Conservation (phyloP, 35 echinoderm and acorn worm species). For the Heliocidaris erythrogramma region DNA sequence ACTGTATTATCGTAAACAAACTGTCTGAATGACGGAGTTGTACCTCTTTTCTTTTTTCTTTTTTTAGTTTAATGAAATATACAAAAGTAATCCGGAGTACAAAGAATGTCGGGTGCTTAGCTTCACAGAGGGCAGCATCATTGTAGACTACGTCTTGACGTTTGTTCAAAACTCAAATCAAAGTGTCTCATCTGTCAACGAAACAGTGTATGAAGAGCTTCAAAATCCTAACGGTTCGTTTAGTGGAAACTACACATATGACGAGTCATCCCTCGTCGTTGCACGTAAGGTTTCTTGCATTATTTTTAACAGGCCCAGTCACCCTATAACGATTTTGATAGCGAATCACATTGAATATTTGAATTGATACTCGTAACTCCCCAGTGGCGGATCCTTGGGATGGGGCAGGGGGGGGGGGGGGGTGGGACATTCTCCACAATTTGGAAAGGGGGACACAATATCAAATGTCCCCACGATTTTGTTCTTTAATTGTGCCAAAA, state of each 20-base stretch:
- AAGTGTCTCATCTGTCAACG: neutral
- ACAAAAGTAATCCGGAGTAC: neutral
- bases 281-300: neutral
- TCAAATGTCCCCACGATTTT: too few relatives aligned
- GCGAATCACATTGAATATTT: too few relatives aligned
- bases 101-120: neutral
- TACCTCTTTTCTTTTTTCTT: neutral
- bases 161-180: neutral
- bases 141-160: neutral
- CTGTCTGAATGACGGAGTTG: too few relatives aligned
- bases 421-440: too few relatives aligned
- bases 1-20: too few relatives aligned
- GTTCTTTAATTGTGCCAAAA: too few relatives aligned
- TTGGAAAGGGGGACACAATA: too few relatives aligned
- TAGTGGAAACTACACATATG: neutral
- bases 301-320: too few relatives aligned
- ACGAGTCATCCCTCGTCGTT: neutral
- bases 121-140: neutral
- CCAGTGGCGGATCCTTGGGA: too few relatives aligned
- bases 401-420: too few relatives aligned
- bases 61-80: neutral
- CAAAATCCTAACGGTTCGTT: neutral
- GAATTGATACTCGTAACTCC: too few relatives aligned
- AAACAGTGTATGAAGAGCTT: neutral
- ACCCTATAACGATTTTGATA: too few relatives aligned